Conservation (phyloP, 2,888 invertebrate genomes). For the Coecobrya sp. region DNA sequence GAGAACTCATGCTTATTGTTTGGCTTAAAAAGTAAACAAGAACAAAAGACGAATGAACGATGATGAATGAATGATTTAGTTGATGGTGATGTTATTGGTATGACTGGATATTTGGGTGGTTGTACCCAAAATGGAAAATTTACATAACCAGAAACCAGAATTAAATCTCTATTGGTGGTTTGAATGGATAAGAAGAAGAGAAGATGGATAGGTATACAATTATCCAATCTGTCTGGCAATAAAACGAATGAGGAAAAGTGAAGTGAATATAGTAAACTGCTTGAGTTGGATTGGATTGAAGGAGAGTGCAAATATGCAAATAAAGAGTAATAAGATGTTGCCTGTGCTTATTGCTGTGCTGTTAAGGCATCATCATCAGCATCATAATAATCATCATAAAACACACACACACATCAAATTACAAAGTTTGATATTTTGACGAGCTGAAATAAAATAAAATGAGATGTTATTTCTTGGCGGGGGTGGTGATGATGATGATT, state of each 20-base stretch:
- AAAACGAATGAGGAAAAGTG: no score
- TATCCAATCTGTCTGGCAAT: constrained; percentile 18
- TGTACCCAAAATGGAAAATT: constrained; percentile 3
- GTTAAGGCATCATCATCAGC: background rate
- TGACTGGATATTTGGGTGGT: background rate
- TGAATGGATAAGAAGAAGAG: constrained; percentile 1
- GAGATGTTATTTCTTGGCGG: background rate
- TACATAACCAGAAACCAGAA: constrained; percentile 42
- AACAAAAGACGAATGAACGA: background rate
- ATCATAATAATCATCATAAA: constrained; percentile 1
- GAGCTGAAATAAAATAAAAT: background rate
- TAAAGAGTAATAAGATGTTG: no score
- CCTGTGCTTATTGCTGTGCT: background rate
- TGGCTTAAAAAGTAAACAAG: constrained; percentile 40
- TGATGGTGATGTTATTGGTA: background rate
- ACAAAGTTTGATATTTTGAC: constrained; percentile 46
- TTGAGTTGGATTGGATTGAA: background rate
- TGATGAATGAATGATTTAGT: constrained; percentile 48
- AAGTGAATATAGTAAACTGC: background rate
- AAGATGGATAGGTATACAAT: constrained; percentile 45
- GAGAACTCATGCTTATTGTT: background rate
- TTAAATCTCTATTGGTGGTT: constrained; percentile 15
- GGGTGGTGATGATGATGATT: background rate
- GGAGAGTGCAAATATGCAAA: constrained; percentile 39
- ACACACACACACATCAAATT: constrained; percentile 18